These are phyloP conservation scores for Zeus faber DNA, from an alignment of 2,113 vertebrate genomes.

Conservation along the genomic window DNA sequence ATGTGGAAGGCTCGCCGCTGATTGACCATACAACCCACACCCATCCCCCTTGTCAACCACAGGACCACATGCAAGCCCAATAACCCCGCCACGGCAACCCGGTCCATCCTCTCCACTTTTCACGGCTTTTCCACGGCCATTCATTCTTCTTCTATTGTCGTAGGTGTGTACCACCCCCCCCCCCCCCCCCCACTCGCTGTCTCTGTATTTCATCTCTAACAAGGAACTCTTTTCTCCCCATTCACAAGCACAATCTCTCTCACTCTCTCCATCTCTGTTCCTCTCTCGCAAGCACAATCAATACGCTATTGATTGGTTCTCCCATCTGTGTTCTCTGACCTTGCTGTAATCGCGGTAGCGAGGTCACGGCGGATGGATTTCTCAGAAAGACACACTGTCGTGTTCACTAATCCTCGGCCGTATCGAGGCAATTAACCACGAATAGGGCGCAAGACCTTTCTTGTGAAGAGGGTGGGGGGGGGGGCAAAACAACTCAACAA, in stretches of 20 bases:
- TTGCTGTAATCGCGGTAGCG: constrained; percentile 65
- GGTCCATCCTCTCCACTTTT: neutral
- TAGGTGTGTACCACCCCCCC: neutral
- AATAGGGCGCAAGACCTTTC: constrained; percentile 33
- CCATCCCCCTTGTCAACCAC: constrained; percentile 41
- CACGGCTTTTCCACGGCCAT: neutral
- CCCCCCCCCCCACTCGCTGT: neutral
- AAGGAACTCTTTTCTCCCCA: no score
- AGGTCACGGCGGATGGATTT: constrained; percentile 68
- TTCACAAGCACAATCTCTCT: no score
- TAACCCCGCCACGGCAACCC: neutral
- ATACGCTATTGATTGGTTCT: constrained; percentile 69
- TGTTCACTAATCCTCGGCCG: constrained; percentile 67
- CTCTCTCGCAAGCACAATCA: constrained; percentile 33
- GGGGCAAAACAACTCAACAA: no score
- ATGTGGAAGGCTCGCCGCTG: neutral
- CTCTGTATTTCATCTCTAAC: neutral
- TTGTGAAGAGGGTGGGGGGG: constrained; percentile 19
- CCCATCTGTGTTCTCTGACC: constrained; percentile 64
- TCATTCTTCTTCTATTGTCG: no score
- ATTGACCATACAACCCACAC: neutral
- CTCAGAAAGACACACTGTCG: constrained; percentile 65
- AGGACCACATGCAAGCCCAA: neutral
- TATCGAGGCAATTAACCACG: constrained; percentile 56
- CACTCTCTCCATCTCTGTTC: neutral